Percentiles rank a stretch among this genome's conserved stretches.
phyloP scores from a whole-genome alignment of 2,113 vertebrate species.

The Calypte anna region DNA sequence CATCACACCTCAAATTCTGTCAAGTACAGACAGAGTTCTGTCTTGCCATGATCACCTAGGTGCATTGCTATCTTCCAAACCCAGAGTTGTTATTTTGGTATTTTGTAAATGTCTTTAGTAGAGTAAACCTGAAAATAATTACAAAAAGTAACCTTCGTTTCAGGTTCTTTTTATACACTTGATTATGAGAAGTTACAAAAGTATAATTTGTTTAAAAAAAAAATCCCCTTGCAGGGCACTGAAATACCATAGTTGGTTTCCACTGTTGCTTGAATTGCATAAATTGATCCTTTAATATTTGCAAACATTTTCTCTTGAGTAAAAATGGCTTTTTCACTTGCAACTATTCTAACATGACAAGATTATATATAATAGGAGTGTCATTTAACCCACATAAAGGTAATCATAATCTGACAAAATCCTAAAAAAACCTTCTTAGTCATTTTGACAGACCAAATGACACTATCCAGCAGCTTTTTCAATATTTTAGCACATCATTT shows the following conservation, averaged over 20 bases:
- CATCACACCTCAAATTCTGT: background rate
- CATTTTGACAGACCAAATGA: background rate
- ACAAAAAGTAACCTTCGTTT: background rate
- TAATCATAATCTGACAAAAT: background rate
- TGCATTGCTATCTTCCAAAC: background rate
- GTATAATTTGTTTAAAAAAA: background rate
- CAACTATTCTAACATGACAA: background rate
- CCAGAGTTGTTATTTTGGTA: background rate
- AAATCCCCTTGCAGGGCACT: background rate
- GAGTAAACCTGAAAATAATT: background rate
- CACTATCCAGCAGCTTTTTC: background rate
- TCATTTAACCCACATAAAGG: conserved; percentile 16
- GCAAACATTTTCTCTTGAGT: background rate
- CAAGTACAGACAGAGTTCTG: background rate
- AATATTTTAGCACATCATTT: background rate
- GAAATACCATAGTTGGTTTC: background rate
- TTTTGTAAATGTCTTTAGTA: background rate
- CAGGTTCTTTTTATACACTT: background rate
- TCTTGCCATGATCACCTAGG: background rate
- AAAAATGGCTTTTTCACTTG: background rate
- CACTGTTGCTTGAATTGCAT: background rate
- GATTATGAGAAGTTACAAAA: background rate
- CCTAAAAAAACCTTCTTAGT: background rate
- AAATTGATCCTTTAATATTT: background rate
- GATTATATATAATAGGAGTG: background rate